Evolutionary conservation across 2,113 vertebrate species (phyloP).

Genomic region (Erythrocercus mccallii): DNA sequence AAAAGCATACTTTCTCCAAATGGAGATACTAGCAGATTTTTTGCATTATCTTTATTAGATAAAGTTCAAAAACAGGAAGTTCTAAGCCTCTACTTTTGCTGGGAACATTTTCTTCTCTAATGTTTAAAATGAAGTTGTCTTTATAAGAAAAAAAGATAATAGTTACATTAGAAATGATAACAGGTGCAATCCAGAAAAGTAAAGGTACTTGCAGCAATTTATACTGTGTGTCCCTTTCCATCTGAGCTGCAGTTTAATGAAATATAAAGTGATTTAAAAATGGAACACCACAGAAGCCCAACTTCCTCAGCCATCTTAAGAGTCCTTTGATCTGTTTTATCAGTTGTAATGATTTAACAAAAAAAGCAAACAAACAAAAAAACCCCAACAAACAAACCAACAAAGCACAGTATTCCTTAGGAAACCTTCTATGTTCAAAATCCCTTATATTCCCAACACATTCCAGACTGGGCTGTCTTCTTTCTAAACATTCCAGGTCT

Average conservation of each 20-base stretch:
- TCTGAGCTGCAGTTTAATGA: background rate
- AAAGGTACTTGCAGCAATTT: background rate
- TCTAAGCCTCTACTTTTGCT: background rate
- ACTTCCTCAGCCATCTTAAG: background rate
- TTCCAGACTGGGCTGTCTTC: background rate
- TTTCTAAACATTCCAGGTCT: slow-evolving; percentile 80
- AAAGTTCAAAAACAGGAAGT: background rate
- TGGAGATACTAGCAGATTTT: background rate
- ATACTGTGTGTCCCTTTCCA: background rate
- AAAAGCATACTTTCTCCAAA: background rate
- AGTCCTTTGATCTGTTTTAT: background rate
- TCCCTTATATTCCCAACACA: background rate
- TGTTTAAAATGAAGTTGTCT: background rate
- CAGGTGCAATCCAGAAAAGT: background rate
- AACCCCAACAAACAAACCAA: background rate
- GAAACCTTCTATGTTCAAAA: background rate
- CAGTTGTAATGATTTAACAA: background rate
- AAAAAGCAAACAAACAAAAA: background rate
- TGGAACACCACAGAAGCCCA: background rate
- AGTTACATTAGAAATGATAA: background rate
- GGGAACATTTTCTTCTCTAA: background rate
- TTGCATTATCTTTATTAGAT: background rate
- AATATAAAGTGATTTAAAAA: background rate
- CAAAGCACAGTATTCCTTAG: background rate
- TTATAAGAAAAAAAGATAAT: background rate